Evolutionary conservation across 2,797 vertebrate species (phyloP).

Genomic region (Diplodus puntazzo): DNA sequence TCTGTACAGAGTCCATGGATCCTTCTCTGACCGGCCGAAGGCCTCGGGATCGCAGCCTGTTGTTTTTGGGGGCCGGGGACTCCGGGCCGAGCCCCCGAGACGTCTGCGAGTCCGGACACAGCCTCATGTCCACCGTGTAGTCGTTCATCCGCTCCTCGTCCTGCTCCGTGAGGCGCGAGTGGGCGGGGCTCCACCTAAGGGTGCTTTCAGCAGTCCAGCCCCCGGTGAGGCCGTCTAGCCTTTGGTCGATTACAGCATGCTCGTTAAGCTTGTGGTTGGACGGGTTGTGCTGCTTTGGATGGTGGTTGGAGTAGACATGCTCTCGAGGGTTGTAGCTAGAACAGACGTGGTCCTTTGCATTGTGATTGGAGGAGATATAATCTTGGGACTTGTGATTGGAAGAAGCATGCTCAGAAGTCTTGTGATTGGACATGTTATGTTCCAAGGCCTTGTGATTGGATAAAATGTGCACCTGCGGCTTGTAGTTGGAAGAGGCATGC

Average conservation of each 20-base stretch:
- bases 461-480: constrained; percentile 90
- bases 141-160: constrained; percentile 92
- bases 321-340: constrained; percentile 82
- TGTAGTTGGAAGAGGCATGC: constrained; percentile 85
- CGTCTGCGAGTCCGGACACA: constrained; percentile 81
- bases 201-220: constrained; percentile 88
- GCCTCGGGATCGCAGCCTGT: constrained; percentile 80
- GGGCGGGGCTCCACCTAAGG: constrained; percentile 90
- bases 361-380: constrained; percentile 89
- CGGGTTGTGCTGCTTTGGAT: constrained; percentile 84
- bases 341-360: constrained; percentile 81
- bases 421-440: constrained; percentile 85
- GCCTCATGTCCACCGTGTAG: constrained; percentile 96
- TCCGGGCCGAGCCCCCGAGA: constrained; percentile 74
- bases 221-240: constrained; percentile 84
- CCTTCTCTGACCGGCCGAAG: constrained; percentile 84
- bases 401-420: constrained; percentile 85
- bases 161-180: constrained; percentile 89
- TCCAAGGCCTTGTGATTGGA: constrained; percentile 87
- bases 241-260: constrained; percentile 80
- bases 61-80: constrained; percentile 78
- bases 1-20: constrained; percentile 94
- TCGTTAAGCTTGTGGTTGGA: constrained; percentile 83
- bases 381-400: constrained; percentile 86
- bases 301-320: constrained; percentile 86